Percentiles rank a stretch among this genome's conserved stretches.
phyloP scores from a whole-genome alignment of 37 sponge, comb jelly and placozoan species.

The Mnemiopsis leidyi region DNA sequence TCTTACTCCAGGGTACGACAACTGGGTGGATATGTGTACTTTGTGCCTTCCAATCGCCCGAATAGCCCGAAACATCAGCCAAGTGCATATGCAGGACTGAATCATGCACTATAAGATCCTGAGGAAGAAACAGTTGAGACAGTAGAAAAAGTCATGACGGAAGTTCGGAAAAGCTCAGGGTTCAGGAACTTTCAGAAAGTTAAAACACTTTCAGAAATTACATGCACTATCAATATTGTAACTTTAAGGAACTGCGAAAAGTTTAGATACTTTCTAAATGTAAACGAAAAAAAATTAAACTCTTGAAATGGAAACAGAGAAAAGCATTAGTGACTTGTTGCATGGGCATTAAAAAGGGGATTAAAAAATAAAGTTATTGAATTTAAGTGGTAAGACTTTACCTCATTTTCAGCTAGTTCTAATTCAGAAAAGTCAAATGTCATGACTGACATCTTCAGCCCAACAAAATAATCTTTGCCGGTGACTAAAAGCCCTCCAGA shows the following conservation, averaged over 20 bases:
- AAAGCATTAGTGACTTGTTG: not conserved
- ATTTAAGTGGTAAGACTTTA: not conserved
- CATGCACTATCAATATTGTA: too few relatives aligned
- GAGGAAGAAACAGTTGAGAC: too few relatives aligned
- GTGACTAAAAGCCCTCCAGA: not conserved
- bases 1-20: not conserved
- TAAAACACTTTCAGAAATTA: too few relatives aligned
- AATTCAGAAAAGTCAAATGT: not conserved
- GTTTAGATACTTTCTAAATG: too few relatives aligned
- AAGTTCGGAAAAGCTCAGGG: too few relatives aligned
- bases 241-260: too few relatives aligned
- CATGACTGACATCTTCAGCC: not conserved
- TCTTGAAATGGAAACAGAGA: too few relatives aligned
- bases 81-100: conserved; percentile 16
- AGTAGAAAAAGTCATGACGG: too few relatives aligned
- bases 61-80: not conserved
- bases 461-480: not conserved
- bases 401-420: not conserved
- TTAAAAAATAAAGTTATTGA: not conserved
- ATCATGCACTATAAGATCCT: not conserved
- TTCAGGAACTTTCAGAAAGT: too few relatives aligned
- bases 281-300: too few relatives aligned
- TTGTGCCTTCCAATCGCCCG: not conserved
- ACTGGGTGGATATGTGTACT: not conserved
- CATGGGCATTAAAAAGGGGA: not conserved